phyloP scores from a whole-genome alignment of 2,888 invertebrate species.

The Dexiosoma caninum region DNA sequence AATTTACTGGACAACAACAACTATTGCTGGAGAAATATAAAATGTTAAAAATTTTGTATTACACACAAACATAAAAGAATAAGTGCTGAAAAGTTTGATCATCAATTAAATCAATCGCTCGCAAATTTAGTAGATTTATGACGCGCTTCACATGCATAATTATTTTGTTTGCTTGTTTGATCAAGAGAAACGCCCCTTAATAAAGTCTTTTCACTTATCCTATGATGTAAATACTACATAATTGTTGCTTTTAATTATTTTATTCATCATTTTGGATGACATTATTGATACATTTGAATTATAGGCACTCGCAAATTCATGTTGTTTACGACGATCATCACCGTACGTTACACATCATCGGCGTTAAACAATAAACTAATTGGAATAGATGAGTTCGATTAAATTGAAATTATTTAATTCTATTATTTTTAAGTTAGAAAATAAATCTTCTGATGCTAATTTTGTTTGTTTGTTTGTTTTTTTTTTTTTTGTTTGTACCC shows the following conservation, averaged over 20 bases:
- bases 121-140: not conserved
- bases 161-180: too few relatives aligned
- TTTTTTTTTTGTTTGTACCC: slow-evolving; percentile 26
- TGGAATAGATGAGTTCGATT: slow-evolving; percentile 6
- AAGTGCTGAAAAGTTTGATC: not conserved
- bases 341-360: slow-evolving; percentile 51
- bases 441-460: not conserved
- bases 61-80: too few relatives aligned
- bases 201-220: too few relatives aligned
- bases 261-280: slow-evolving; percentile 22
- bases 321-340: not conserved
- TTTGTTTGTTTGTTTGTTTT: too few relatives aligned
- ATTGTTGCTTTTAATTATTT: not conserved
- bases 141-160: too few relatives aligned
- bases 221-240: too few relatives aligned
- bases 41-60: too few relatives aligned
- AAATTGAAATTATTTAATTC: slow-evolving; percentile 41
- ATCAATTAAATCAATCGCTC: not conserved
- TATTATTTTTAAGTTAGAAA: not conserved
- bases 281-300: slow-evolving; percentile 47
- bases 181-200: slow-evolving; percentile 30
- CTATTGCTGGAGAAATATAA: too few relatives aligned
- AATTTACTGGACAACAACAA: too few relatives aligned
- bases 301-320: not conserved
- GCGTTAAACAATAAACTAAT: slow-evolving; percentile 39